Evolutionary conservation across 2,797 vertebrate species (phyloP).

Genomic region (Typhlichthys subterraneus): DNA sequence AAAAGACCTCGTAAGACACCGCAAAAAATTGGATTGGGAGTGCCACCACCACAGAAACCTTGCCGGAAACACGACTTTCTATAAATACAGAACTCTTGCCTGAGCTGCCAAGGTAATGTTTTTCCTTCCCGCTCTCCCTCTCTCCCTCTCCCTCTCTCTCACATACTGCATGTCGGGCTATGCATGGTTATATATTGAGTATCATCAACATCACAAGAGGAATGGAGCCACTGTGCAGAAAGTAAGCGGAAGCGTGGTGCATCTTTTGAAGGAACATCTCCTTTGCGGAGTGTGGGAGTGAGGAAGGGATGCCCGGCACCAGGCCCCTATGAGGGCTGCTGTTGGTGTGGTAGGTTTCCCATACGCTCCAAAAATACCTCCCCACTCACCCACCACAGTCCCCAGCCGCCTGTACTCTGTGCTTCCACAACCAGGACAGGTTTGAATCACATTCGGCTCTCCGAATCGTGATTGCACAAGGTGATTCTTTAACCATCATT

Average conservation of each 20-base stretch:
- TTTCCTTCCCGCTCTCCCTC: conserved; percentile 48
- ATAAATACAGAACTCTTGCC: conserved; percentile 80
- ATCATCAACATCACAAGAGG: conserved; percentile 67
- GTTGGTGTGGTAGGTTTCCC: conserved; percentile 82
- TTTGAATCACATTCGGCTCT: conserved; percentile 68
- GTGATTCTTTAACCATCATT: conserved; percentile 66
- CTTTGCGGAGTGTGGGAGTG: conserved; percentile 77
- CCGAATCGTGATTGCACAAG: conserved; percentile 77
- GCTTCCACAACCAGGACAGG: conserved; percentile 75
- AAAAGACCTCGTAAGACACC: conserved; percentile 76
- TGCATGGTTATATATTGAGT: conserved; percentile 72
- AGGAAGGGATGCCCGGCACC: conserved; percentile 84
- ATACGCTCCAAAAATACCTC: conserved; percentile 83
- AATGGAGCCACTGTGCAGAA: conserved; percentile 62
- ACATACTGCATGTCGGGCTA: conserved; percentile 56
- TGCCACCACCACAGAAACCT: conserved; percentile 78
- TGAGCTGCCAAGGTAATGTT: conserved; percentile 78
- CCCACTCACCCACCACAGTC: conserved; percentile 81
- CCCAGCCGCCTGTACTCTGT: conserved; percentile 76
- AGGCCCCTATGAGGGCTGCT: conserved; percentile 73
- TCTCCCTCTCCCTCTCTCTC: conserved; percentile 25
- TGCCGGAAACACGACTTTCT: conserved; percentile 86
- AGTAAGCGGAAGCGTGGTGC: conserved; percentile 74
- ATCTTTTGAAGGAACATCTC: conserved; percentile 75
- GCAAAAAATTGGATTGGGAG: conserved; percentile 80